Evolutionary conservation across 2,888 invertebrate species (phyloP), one percentile per base, ranked within the genome.

Genomic region (Autographa pulchrina): DNA sequence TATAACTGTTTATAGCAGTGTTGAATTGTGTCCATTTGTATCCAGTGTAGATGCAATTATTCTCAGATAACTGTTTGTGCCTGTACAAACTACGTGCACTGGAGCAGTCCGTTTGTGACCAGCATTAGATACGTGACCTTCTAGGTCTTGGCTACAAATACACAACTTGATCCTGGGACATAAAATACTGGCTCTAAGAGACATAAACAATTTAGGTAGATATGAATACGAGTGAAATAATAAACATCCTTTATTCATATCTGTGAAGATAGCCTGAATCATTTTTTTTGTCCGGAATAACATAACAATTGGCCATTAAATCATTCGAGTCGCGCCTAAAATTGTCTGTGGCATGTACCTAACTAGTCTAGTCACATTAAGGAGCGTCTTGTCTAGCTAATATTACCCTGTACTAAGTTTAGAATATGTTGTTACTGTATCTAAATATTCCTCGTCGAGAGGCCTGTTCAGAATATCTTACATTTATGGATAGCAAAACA

Each of bases 11-110:
- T 74, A 81, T 79, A 87, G 82, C 88, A 87, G 82, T 88, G 88
- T 80, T 89, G 89, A 88, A 91, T 91, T 83, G 88, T 87, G 82
- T 83, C 89, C 85, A 91, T 91, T 91, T 88, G 86, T 91, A 89
- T 86, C 86, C 80, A 72, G 79, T 79, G 84, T 85, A 83, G 85
- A 81, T 82, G 83, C 85, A 85, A 87, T 89, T 86, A 88, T 86
- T 88, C 82, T 85, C 74, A 74, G 82, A 86, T 85, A 83, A 82
- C 86, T 85, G 80, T 85, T 76, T 71, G 78, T 83, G 85, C 85
- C 83, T 79, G 68, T 73, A 79, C 71, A 76, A 81, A 81, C 73
- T 75, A 78, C 70, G 72, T 73, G 63, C 68, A 71, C 64, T 73
- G 65, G 70, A 66, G 68, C 70, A 67, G 62, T 56, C 69, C 41